Conservation (phyloP, 2,888 invertebrate species). For the Drosophila setosimentum region DNA sequence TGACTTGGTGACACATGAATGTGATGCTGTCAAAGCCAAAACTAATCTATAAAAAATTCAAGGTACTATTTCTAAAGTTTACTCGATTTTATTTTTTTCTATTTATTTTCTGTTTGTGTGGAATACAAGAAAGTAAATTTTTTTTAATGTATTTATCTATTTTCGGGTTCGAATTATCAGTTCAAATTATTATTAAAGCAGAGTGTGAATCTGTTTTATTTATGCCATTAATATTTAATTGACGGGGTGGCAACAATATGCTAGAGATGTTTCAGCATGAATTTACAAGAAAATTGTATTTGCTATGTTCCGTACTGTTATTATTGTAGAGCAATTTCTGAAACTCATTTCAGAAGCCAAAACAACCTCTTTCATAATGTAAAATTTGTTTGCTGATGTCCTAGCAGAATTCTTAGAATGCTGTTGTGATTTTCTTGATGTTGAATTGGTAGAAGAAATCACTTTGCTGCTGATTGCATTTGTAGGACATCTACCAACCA, state of each 20-base stretch:
- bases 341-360: neutral
- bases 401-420: neutral
- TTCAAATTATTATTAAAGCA: neutral
- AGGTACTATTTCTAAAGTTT: neutral
- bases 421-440: neutral
- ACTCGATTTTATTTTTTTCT: neutral
- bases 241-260: neutral
- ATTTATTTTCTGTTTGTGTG: neutral
- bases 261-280: neutral
- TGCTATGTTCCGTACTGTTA: neutral
- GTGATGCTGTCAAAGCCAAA: neutral
- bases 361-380: neutral
- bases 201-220: neutral
- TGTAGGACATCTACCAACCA: neutral
- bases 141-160: too few relatives aligned
- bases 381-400: neutral
- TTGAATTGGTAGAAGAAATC: neutral
- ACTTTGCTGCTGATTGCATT: neutral
- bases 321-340: neutral
- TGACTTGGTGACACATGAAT: neutral
- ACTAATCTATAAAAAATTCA: neutral
- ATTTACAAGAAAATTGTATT: neutral
- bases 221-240: conserved; percentile 1
- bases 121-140: too few relatives aligned
- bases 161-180: too few relatives aligned